Evolutionary conservation across 2,113 vertebrate species (phyloP).

Genomic region (Upupa epops): DNA sequence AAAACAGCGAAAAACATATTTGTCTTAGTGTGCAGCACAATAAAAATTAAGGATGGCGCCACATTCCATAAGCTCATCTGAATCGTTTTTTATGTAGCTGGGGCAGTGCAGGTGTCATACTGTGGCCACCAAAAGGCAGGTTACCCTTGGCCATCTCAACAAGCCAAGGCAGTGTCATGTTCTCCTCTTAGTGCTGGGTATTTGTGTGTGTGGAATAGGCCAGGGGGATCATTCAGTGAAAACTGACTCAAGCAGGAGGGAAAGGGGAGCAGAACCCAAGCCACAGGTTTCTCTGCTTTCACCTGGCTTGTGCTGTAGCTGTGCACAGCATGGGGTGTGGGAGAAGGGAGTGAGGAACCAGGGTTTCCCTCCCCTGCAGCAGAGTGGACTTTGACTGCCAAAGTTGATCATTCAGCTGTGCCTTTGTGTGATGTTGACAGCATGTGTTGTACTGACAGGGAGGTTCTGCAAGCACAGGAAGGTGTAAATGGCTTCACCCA

Average conservation of each 20-base stretch:
- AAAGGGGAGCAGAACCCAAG: neutral
- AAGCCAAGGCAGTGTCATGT: fast-evolving
- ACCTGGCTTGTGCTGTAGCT: neutral
- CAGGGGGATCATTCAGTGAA: fast-evolving
- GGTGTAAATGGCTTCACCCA: fast-evolving
- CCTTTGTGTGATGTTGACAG: neutral
- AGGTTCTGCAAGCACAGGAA: neutral
- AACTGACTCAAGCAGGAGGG: neutral
- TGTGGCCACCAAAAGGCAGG: neutral
- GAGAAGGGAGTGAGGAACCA: neutral
- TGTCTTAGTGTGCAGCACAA: fast-evolving
- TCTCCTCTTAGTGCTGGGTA: fast-evolving
- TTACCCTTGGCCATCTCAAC: neutral
- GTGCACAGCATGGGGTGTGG: neutral
- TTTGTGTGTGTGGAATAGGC: neutral
- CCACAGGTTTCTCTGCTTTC: too few species aligned
- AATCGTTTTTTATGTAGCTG: fast-evolving
- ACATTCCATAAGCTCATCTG: neutral
- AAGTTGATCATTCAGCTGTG: neutral
- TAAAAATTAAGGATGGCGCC: neutral
- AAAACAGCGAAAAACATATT: neutral
- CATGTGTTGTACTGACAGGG: fast-evolving
- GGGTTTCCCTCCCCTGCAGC: neutral
- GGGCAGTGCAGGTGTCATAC: fast-evolving
- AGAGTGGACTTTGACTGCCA: neutral